These are phyloP conservation scores for Eupithecia subfuscata DNA, from an alignment of 2,888 invertebrate species.

Conservation along the genomic window DNA sequence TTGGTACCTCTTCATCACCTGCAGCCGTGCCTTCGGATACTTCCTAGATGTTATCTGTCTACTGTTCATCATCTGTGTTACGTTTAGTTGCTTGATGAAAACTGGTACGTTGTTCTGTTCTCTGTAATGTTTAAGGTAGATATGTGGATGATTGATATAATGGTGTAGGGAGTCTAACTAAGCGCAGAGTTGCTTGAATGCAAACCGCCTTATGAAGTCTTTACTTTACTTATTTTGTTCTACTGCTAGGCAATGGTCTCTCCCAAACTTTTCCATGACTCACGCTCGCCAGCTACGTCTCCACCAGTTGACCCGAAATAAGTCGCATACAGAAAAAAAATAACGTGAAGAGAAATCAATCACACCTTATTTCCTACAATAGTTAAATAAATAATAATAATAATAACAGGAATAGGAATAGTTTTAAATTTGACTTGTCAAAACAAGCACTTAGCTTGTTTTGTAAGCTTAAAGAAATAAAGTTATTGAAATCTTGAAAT, in stretches of 20 bases:
- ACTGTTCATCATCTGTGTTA: conserved; percentile 85
- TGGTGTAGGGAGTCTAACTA: background rate
- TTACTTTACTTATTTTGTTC: background rate
- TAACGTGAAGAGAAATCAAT: too few relatives aligned
- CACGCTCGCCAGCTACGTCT: background rate
- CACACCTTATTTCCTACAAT: too few relatives aligned
- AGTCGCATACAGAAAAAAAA: background rate
- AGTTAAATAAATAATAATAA: too few relatives aligned
- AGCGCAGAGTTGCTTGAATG: background rate
- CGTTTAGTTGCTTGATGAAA: conserved; percentile 85
- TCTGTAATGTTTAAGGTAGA: background rate
- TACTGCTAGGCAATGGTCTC: background rate
- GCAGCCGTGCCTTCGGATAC: conserved; percentile 87
- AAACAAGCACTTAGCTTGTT: too few relatives aligned
- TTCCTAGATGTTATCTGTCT: conserved; percentile 86
- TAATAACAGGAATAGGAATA: too few relatives aligned
- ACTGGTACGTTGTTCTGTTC: conserved; percentile 57
- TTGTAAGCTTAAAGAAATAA: too few relatives aligned
- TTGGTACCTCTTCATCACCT: conserved; percentile 87
- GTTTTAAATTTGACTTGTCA: too few relatives aligned
- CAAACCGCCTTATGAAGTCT: background rate
- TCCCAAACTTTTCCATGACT: background rate
- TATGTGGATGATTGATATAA: background rate
- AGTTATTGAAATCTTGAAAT: too few relatives aligned
- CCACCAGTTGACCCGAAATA: too few relatives aligned